These are phyloP conservation scores for Moxostoma hubbsi DNA, from an alignment of 2,797 vertebrate genomes.

Conservation along the genomic window DNA sequence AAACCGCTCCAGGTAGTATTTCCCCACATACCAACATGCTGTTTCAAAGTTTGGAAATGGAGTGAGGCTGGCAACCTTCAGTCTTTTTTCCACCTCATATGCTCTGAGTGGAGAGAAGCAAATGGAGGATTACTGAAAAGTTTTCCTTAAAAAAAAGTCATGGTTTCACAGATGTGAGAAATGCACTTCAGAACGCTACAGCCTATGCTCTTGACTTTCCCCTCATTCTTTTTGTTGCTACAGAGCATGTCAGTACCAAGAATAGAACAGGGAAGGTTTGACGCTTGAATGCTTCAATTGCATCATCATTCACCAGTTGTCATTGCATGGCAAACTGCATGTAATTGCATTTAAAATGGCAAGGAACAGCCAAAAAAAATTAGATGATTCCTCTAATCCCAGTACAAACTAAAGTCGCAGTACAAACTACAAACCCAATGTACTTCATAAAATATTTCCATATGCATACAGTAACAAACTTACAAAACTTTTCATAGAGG, in stretches of 20 bases:
- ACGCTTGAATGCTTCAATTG: slow-evolving; percentile 19
- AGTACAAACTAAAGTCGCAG: neutral
- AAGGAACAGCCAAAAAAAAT: slow-evolving; percentile 4
- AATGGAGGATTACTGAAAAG: slow-evolving; percentile 33
- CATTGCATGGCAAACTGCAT: slow-evolving; percentile 22
- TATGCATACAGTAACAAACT: neutral
- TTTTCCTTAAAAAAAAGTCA: slow-evolving; percentile 7
- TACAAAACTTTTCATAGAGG: neutral
- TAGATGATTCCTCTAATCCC: neutral
- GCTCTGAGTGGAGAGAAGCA: slow-evolving; percentile 80
- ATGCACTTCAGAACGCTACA: slow-evolving; percentile 47
- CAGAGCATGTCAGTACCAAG: slow-evolving; percentile 21
- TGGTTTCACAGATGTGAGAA: slow-evolving; percentile 38
- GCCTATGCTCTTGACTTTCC: slow-evolving; percentile 44
- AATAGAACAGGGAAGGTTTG: slow-evolving; percentile 32
- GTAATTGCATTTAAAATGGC: slow-evolving; percentile 24
- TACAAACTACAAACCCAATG: neutral
- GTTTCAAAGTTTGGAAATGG: slow-evolving; percentile 97
- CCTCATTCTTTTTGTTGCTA: slow-evolving; percentile 1
- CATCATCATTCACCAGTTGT: slow-evolving; percentile 6
- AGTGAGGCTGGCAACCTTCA: slow-evolving; percentile 92
- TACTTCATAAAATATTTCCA: neutral
- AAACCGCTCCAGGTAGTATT: slow-evolving; percentile 91
- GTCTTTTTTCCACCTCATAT: slow-evolving; percentile 93
- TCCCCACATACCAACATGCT: slow-evolving; percentile 96